A percentile compares a stretch with the other conserved stretches of the same genome.
phyloP scores from a whole-genome alignment of 2,888 invertebrate species.

The Cantharis rufa region DNA sequence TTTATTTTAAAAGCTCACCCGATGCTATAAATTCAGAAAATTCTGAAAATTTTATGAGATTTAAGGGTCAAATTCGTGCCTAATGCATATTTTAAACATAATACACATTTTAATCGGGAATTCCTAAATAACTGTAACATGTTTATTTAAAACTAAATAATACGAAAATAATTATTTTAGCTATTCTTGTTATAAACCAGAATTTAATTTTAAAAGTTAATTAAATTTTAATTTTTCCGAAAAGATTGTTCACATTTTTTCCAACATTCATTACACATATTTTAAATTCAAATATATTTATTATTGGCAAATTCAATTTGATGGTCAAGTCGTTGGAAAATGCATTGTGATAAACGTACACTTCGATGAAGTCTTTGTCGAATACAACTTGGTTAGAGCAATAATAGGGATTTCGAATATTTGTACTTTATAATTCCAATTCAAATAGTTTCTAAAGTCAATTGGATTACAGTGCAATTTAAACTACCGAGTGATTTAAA shows the following conservation, averaged over 20 bases:
- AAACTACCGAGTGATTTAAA: background rate
- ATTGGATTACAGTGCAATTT: background rate
- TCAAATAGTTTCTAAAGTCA: background rate
- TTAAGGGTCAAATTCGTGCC: background rate
- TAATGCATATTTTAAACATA: background rate
- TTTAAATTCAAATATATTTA: background rate
- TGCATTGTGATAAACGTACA: background rate
- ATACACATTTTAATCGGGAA: background rate
- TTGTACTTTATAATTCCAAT: background rate
- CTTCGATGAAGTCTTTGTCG: background rate
- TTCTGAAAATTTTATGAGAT: background rate
- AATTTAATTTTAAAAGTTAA: background rate
- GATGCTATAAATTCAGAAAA: background rate
- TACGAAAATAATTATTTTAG: background rate
- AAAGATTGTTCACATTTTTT: background rate
- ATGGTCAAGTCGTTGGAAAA: background rate
- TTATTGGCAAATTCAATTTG: background rate
- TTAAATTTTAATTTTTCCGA: background rate
- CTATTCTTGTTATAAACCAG: background rate
- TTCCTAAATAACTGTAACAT: background rate
- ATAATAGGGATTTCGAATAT: background rate
- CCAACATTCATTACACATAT: background rate
- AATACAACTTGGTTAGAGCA: background rate
- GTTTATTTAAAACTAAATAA: background rate
- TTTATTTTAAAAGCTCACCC: background rate